Percentiles rank a stretch among this genome's conserved stretches.
Evolutionary conservation across 2,797 vertebrate species (phyloP).

Genomic region (Aldrovandia affinis): DNA sequence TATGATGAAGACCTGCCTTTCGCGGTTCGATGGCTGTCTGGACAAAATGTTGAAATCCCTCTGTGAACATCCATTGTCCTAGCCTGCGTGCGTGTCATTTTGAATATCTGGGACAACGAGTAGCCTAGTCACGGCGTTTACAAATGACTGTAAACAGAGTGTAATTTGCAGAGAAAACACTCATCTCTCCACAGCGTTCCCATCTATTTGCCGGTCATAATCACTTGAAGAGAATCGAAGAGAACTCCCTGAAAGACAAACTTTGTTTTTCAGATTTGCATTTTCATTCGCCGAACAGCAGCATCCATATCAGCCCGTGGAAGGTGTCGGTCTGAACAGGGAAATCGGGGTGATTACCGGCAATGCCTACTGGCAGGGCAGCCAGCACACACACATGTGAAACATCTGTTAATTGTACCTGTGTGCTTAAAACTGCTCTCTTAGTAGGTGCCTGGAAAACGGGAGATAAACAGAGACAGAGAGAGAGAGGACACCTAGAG

Average conservation of each 20-base stretch:
- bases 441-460: no score
- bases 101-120: constrained; percentile 3
- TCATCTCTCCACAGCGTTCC: background rate
- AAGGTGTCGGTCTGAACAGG: no score
- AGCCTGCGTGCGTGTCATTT: constrained; percentile 16
- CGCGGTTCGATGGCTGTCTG: constrained; percentile 17
- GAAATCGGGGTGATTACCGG: no score
- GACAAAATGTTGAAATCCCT: constrained; percentile 23
- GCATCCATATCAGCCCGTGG: background rate
- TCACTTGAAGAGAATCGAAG: constrained; percentile 8
- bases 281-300: constrained; percentile 30
- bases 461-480: no score
- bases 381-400: no score
- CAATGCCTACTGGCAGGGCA: no score
- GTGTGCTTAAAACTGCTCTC: no score
- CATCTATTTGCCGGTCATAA: constrained; percentile 12
- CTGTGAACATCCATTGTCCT: constrained; percentile 25
- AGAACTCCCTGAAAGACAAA: constrained; percentile 16
- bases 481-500: no score
- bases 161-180: constrained; percentile 27
- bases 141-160: constrained; percentile 14
- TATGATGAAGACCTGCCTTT: constrained; percentile 28
- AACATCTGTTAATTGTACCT: no score
- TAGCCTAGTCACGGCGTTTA: background rate
- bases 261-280: constrained; percentile 23